Evolutionary conservation across 2,888 invertebrate genomes (phyloP).

Genomic region (Callosobruchus maculatus): DNA sequence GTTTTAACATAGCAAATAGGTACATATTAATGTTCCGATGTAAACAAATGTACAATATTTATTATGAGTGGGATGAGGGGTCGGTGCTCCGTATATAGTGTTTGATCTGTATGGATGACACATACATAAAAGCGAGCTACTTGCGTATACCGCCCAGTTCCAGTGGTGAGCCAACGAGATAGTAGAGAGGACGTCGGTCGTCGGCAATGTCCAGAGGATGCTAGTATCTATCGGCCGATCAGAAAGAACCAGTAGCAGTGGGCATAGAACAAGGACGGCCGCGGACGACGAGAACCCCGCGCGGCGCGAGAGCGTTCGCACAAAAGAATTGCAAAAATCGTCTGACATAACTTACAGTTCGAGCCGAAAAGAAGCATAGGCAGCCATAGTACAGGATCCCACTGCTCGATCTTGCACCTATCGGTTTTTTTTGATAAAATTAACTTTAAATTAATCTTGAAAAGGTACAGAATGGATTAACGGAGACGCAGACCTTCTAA

Average conservation of each 20-base stretch:
- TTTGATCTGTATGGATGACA: background rate
- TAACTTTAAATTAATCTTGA: too few species aligned
- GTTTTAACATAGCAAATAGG: too few species aligned
- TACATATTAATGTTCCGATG: too few species aligned
- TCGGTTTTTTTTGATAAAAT: too few species aligned
- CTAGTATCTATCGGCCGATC: background rate
- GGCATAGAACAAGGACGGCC: background rate
- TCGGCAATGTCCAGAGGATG: background rate
- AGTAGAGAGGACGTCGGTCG: background rate
- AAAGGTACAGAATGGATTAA: too few species aligned
- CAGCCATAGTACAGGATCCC: constrained; percentile 19
- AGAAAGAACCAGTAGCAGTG: background rate
- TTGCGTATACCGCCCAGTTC: background rate
- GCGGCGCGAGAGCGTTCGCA: constrained; percentile 6
- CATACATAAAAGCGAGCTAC: background rate
- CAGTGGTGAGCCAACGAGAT: background rate
- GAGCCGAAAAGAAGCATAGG: constrained; percentile 43
- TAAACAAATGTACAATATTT: too few species aligned
- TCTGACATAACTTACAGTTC: constrained; percentile 48
- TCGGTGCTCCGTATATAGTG: too few species aligned
- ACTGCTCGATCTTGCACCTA: too few species aligned
- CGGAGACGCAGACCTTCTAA: too few species aligned
- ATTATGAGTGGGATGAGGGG: too few species aligned
- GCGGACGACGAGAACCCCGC: background rate
- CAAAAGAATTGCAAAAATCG: constrained; percentile 41